Evolutionary conservation across 1,140 invertebrate species (phyloP), one percentile per base, ranked within the genome.

Genomic region (Penaeus chinensis): DNA sequence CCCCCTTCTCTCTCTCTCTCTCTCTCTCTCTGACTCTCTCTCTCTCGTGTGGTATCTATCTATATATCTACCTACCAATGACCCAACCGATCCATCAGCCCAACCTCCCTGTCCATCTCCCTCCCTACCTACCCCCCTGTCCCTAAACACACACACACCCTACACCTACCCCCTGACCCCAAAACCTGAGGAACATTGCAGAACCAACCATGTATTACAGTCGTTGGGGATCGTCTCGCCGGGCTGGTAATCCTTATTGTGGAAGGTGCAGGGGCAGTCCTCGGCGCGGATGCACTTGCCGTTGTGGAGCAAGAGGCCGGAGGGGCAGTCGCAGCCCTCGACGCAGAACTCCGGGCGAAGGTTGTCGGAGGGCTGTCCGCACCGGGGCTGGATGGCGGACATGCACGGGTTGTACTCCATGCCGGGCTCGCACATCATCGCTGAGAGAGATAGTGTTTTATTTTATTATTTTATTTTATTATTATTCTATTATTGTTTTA

Each of bases 241-340:
- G 2, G 97, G 94, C 83, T 93, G 92, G 90, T 96, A 97, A n/a
- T 92, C 92, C 91, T 95, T 95, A n/a, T 95, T 96, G 82, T 95
- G 94, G 89, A 96, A 94, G 71, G 92, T 92, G 91, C 97, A 98
- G 0, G 95, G 94, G 92, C 97, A 98, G 83, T 95, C 92, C 0
- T 93, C 94, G 22, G 96, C 94, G 0, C 94, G 94, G 61, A 98
- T 94, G 91, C 97, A 98, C 79, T 95, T 93, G 13, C 95, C 95
- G 11, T 94, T 93, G 89, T 96, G 94, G 27, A 98, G 91, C 2
- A 96, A 95, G 91, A 95, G 93, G 24, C 96, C 96, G 63, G 93
- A 92, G 0, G 96, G 96, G 92, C 97, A 98, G 87, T 96, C 96
- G 91, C 97, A 98, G 2, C 97, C 97, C 92, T 98, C 97, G 1